Conservation (phyloP, 2,797 vertebrate species). For the Crocodylus rhombifer region DNA sequence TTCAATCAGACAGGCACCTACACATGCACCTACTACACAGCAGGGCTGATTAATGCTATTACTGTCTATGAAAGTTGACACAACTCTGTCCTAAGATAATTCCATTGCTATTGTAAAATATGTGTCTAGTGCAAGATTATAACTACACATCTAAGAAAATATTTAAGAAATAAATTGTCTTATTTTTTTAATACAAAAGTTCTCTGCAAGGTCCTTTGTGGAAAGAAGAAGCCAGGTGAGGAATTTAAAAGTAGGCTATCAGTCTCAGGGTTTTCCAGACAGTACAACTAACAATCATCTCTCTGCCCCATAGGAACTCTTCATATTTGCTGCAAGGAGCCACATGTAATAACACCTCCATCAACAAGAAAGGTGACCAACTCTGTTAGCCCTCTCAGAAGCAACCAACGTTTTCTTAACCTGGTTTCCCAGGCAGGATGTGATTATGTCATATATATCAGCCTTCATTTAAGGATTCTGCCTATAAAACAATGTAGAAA, state of each 20-base stretch:
- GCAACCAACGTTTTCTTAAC: slow-evolving; percentile 49
- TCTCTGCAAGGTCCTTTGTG: not conserved
- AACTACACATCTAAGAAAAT: not conserved
- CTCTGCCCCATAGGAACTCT: not conserved
- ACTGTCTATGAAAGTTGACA: not conserved
- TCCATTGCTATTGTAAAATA: not conserved
- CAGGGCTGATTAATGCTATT: not conserved
- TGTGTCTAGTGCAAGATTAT: not conserved
- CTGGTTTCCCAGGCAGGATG: slow-evolving; percentile 61
- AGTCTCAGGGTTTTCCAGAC: not conserved
- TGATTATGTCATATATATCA: slow-evolving; percentile 58
- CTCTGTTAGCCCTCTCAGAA: slow-evolving; percentile 16
- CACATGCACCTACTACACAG: not conserved
- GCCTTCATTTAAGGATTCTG: slow-evolving; percentile 40
- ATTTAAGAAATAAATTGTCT: accelerated
- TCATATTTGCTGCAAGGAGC: not conserved
- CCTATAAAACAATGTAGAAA: not conserved
- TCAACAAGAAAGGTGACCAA: slow-evolving; percentile 1
- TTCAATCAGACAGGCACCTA: not conserved
- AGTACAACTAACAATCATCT: not conserved
- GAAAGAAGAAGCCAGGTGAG: not conserved
- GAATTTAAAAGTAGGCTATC: not conserved
- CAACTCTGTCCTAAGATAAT: not conserved
- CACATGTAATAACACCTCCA: not conserved
- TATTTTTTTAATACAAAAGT: not conserved